phyloP scores from a whole-genome alignment of 2,113 vertebrate genomes.

The Suricata suricatta region DNA sequence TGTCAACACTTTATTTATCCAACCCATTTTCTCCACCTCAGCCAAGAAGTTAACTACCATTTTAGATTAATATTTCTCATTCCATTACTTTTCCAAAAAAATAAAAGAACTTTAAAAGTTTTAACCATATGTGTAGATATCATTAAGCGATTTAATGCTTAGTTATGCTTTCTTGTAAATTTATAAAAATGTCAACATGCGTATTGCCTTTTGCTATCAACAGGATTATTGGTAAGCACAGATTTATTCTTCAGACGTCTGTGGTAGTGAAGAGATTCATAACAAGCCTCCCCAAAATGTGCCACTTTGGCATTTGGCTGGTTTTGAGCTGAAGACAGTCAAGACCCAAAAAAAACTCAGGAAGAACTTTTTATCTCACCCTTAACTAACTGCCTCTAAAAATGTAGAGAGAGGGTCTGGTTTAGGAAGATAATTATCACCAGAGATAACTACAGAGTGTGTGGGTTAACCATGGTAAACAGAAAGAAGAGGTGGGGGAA shows the following conservation, averaged over 20 bases:
- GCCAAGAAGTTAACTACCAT: neutral
- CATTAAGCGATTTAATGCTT: neutral
- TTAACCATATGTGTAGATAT: neutral
- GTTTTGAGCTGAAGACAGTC: neutral
- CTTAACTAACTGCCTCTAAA: neutral
- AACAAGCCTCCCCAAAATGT: neutral
- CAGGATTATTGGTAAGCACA: neutral
- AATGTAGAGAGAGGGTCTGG: no score
- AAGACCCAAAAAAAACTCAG: neutral
- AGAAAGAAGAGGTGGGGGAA: no score
- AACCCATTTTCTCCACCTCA: neutral
- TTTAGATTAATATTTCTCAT: neutral
- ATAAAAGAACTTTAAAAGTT: neutral
- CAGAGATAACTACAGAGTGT: neutral
- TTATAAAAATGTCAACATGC: neutral
- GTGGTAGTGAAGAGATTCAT: neutral
- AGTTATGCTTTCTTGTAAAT: neutral
- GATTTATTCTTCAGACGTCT: neutral
- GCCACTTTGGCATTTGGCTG: neutral
- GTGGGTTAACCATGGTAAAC: neutral
- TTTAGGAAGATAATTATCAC: neutral
- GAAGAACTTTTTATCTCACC: neutral
- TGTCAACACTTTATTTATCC: neutral
- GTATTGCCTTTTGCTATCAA: neutral
- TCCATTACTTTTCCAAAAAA: neutral